Evolutionary conservation across 2,888 invertebrate species (phyloP).

Genomic region (Archips xylosteana): DNA sequence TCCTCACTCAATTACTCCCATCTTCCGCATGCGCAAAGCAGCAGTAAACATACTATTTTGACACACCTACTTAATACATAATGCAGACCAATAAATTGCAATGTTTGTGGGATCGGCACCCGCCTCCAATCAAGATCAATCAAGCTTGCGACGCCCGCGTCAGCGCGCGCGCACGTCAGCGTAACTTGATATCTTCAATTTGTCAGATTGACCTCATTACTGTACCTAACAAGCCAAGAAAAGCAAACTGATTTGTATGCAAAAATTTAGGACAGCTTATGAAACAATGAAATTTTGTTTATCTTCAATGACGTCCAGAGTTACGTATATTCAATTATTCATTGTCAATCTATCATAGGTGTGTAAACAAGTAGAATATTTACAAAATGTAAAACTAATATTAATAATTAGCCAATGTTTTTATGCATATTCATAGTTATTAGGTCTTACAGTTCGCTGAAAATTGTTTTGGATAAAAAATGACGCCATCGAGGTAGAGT

Average conservation of each 20-base stretch:
- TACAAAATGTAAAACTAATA: not conserved
- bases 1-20: not conserved
- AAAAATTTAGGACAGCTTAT: slow-evolving; percentile 16
- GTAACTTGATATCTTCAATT: slow-evolving; percentile 54
- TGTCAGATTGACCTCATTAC: slow-evolving; percentile 50
- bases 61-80: slow-evolving; percentile 42
- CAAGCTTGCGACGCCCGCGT: slow-evolving; percentile 47
- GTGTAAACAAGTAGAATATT: not conserved
- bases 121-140: slow-evolving; percentile 66
- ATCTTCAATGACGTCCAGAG: slow-evolving; percentile 25
- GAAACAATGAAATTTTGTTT: slow-evolving; percentile 29
- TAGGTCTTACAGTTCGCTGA: not conserved
- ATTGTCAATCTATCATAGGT: not conserved
- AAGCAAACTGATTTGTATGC: slow-evolving; percentile 31
- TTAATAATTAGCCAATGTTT: not conserved
- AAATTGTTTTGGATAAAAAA: slow-evolving; percentile 17
- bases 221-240: slow-evolving; percentile 12
- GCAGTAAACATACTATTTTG: slow-evolving; percentile 13
- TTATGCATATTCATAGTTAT: not conserved
- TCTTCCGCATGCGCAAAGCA: slow-evolving; percentile 10
- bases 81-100: slow-evolving; percentile 55
- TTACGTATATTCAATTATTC: slow-evolving; percentile 9
- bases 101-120: slow-evolving; percentile 50
- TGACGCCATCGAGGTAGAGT: slow-evolving; percentile 33
- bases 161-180: slow-evolving; percentile 52